A percentile compares a stretch with the other conserved stretches of the same genome.
These are phyloP conservation scores for Nyctibius bracteatus DNA, from an alignment of 2,113 vertebrate genomes.

Conservation along the genomic window DNA sequence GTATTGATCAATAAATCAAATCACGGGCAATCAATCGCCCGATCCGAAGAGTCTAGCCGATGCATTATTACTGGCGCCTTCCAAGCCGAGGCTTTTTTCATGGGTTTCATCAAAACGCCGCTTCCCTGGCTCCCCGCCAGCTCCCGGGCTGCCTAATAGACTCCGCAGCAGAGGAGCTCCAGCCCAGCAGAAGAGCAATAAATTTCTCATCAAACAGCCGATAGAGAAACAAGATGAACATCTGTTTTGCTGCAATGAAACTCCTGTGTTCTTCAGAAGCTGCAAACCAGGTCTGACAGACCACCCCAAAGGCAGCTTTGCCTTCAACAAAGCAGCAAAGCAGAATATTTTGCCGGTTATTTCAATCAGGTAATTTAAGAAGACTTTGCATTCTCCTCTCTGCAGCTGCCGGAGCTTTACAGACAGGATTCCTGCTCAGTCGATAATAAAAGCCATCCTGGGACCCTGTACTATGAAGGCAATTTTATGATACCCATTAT, in stretches of 20 bases:
- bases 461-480: constrained; percentile 80
- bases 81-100: constrained; percentile 71
- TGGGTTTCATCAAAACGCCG: constrained; percentile 81
- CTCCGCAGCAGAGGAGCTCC: constrained; percentile 79
- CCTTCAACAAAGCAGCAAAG: constrained; percentile 57
- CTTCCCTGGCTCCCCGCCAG: constrained; percentile 80
- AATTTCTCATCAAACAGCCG: constrained; percentile 87
- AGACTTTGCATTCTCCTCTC: constrained; percentile 76
- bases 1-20: constrained; percentile 99
- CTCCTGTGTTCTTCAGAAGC: constrained; percentile 76
- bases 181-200: constrained; percentile 85
- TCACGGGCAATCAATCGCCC: constrained; percentile 92
- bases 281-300: constrained; percentile 79
- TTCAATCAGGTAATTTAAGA: constrained; percentile 82
- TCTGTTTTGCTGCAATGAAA: constrained; percentile 87
- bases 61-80: constrained; percentile 92
- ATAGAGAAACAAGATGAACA: constrained; percentile 86
- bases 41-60: constrained; percentile 91
- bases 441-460: constrained; percentile 83
- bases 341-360: constrained; percentile 70
- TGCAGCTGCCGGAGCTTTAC: constrained; percentile 70
- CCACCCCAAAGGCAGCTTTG: constrained; percentile 75
- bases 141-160: constrained; percentile 79
- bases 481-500: constrained; percentile 85
- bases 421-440: constrained; percentile 74